Evolutionary conservation across 2,113 vertebrate species (phyloP).

Genomic region (Tragelaphus strepsiceros): DNA sequence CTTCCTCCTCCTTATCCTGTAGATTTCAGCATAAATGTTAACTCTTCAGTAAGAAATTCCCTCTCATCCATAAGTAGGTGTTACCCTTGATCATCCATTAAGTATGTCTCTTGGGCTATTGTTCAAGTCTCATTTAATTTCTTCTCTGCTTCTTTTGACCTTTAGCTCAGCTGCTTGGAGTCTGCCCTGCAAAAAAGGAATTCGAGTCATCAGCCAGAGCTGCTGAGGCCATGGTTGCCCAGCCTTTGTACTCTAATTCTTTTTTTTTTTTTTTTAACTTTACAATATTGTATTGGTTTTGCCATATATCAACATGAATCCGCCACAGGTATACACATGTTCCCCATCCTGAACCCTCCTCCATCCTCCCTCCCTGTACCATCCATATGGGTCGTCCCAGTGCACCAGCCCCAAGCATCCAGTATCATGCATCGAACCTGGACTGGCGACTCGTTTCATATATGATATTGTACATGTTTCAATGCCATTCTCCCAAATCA

Average conservation of each 20-base stretch:
- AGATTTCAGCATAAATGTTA: not conserved
- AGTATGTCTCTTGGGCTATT: not conserved
- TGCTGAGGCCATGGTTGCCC: not conserved
- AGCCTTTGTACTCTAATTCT: not conserved
- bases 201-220: not conserved
- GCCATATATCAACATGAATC: no score
- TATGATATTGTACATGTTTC: no score
- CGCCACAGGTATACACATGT: no score
- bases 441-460: no score
- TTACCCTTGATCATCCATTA: not conserved
- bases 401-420: no score
- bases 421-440: no score
- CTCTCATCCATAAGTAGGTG: not conserved
- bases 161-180: not conserved
- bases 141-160: not conserved
- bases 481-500: no score
- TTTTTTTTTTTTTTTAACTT: no score
- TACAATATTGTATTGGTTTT: no score
- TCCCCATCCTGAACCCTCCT: no score
- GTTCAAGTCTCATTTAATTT: not conserved
- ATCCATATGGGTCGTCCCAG: no score
- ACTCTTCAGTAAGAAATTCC: not conserved
- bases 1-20: not conserved
- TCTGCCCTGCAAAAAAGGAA: not conserved
- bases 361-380: no score